Percentiles rank a stretch among this genome's conserved stretches.
phyloP scores from a whole-genome alignment of 2,888 invertebrate genomes.

The Scaptomyza parva region DNA sequence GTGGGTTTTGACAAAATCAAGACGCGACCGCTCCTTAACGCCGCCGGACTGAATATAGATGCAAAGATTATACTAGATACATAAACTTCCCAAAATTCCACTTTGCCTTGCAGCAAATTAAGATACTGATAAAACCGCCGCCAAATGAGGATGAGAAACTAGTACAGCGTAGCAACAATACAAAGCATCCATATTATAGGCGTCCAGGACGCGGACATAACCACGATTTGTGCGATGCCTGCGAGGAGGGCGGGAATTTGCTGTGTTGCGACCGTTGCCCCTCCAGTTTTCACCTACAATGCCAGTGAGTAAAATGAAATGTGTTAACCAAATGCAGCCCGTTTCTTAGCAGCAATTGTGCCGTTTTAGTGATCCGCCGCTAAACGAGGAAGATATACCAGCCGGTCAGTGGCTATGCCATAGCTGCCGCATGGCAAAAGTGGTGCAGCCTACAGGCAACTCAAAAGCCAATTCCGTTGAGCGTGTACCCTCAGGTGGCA shows the following conservation, averaged over 20 bases:
- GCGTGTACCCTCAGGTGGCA: constrained; percentile 83
- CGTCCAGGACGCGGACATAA: constrained; percentile 95
- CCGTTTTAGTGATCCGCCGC: constrained; percentile 93
- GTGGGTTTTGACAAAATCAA: neutral
- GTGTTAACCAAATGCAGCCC: neutral
- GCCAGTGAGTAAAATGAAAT: constrained; percentile 89
- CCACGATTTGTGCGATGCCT: constrained; percentile 97
- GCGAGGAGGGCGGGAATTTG: constrained; percentile 96
- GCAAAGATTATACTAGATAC: constrained; percentile 31
- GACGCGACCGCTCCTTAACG: neutral
- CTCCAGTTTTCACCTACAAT: constrained; percentile 97
- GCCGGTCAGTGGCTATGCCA: constrained; percentile 96
- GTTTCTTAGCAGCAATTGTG: neutral
- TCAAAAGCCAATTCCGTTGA: constrained; percentile 85
- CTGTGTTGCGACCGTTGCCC: constrained; percentile 98
- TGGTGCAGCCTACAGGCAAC: constrained; percentile 67
- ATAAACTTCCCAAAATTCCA: constrained; percentile 12
- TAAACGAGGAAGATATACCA: constrained; percentile 95
- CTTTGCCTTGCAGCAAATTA: constrained; percentile 89
- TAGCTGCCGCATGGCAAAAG: constrained; percentile 87
- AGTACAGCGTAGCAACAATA: constrained; percentile 86
- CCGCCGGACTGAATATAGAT: constrained; percentile 8
- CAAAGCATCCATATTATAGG: constrained; percentile 93
- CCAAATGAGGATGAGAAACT: constrained; percentile 90
- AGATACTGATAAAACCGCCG: constrained; percentile 95